Evolutionary conservation across 1,140 invertebrate genomes (phyloP), one percentile per base, ranked within the genome.

Genomic region (Pachyrhynchus sulphureomaculatus): DNA sequence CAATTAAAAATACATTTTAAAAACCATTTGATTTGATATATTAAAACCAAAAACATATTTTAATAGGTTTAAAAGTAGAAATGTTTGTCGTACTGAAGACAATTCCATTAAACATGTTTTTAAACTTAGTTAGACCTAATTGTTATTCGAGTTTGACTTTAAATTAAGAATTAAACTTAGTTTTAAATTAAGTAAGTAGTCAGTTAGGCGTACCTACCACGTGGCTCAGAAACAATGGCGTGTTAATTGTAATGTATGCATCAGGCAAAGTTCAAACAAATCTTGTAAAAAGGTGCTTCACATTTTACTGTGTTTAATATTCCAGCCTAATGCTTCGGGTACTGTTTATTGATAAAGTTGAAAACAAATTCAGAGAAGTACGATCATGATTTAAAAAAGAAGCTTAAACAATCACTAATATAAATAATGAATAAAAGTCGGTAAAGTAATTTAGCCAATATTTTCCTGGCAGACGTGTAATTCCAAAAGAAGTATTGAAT

Each of bases 271-370:
- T 29, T 29, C 26, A 21, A 21, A 41, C 15, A 41, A 41, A 41
- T 41, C 37, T 18, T 41, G 37, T 41, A 41, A 41, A 41, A 41
- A 41, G 37, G 37, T 41, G 37, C 37, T 41, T 41, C 37, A 41
- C 37, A 15, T 41, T 41, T 41, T 18, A 41, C 13, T 18, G 17
- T 15, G 18, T 42, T 42, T 20, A 18, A 20, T 42, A 21, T 42
- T 42, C 39, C 39, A 42, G 17, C 4, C 39, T 1, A 42, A 42
- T 20, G 26, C n/a, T n/a, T n/a, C n/a, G n/a, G n/a, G n/a, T n/a
- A n/a, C n/a, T n/a, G n/a, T n/a, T n/a, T n/a, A n/a, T n/a, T n/a
- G n/a, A n/a, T n/a, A n/a, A n/a, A n/a, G n/a, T n/a, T n/a, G n/a
- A n/a, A n/a, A n/a, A n/a, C n/a, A n/a, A n/a, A n/a, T n/a, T n/a